phyloP scores from a whole-genome alignment of 2,888 invertebrate species.

The Odontomyia ornata region DNA sequence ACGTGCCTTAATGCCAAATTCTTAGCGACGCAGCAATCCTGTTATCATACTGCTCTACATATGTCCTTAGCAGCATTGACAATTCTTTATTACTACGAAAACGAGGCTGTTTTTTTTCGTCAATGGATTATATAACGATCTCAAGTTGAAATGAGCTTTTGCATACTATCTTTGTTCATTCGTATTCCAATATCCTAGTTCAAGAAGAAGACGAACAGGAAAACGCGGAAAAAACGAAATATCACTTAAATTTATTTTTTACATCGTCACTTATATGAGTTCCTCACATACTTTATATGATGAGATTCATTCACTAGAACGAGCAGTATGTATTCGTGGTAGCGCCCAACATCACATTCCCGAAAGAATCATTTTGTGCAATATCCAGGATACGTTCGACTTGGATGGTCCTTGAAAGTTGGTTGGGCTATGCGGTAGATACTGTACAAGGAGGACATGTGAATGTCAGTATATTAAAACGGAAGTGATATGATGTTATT shows the following conservation, averaged over 20 bases:
- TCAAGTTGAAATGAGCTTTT: background rate
- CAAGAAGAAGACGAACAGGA: background rate
- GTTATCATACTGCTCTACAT: background rate
- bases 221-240: background rate
- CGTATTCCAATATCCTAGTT: background rate
- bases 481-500: constrained; percentile 1
- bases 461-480: background rate
- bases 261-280: constrained; percentile 42
- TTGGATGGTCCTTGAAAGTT: too few relatives aligned
- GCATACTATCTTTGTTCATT: background rate
- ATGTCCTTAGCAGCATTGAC: constrained; percentile 29
- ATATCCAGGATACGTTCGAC: background rate
- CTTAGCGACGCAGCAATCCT: background rate
- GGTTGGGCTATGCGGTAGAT: background rate
- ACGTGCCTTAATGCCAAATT: background rate
- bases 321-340: too few relatives aligned
- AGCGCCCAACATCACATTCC: constrained; percentile 32
- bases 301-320: constrained; percentile 30
- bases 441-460: background rate
- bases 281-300: constrained; percentile 45
- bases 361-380: background rate
- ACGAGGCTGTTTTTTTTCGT: constrained; percentile 32
- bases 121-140: constrained; percentile 18
- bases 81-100: constrained; percentile 47
- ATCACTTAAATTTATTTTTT: constrained; percentile 48